Base-by-base conservation (phyloP, 2,113 vertebrate genomes). In the Pan paniscus region DNA sequence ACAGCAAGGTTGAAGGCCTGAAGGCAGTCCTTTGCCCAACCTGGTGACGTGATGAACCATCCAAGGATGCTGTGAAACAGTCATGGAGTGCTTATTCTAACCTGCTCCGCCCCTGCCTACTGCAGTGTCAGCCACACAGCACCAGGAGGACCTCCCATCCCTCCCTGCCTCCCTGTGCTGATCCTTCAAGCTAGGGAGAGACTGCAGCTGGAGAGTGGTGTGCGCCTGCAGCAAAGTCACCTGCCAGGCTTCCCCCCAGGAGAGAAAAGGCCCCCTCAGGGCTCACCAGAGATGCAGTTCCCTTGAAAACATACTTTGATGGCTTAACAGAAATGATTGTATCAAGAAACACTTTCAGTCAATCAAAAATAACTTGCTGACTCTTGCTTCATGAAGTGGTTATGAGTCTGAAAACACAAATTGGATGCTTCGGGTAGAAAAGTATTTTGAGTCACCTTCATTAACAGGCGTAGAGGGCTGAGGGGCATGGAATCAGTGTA, bases 91-190 rank as follows among this genome's bases (percentile, higher is more conserved):
- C 12, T 23, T 1, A 1, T 5, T 61, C n/a, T 35, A 35, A 52
- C 17, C 0, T 10, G 40, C 40, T 30, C 43, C 27, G 22, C 11
- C 80, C 46, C 55, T 68, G 7, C 48, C 20, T 50, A 43, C 55
- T 27, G 43, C 35, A 52, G 25, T 43, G 46, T 68, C 87, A 17
- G 1, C 23, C 61, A n/a, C 59, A 20, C 2, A 23, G 78, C 2
- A 0, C 18, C 48, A 6, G 16, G 40, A 48, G 46, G 48, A n/a
- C 43, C 13, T 8, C 27, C 30, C 1, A 6, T 12, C 48, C 43
- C 32, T 48, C 48, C 1, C 64, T 0, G 0, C n/a, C 80, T 35
- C 10, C 40, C 0, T 2, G 0, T 10, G 30, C 48, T 0, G 2
- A 32, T 43, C 17, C 22, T 43, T 92, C 35, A 9, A 70, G 85